Evolutionary conservation across 1,140 invertebrate genomes (phyloP).

Genomic region (Battus philenor): DNA sequence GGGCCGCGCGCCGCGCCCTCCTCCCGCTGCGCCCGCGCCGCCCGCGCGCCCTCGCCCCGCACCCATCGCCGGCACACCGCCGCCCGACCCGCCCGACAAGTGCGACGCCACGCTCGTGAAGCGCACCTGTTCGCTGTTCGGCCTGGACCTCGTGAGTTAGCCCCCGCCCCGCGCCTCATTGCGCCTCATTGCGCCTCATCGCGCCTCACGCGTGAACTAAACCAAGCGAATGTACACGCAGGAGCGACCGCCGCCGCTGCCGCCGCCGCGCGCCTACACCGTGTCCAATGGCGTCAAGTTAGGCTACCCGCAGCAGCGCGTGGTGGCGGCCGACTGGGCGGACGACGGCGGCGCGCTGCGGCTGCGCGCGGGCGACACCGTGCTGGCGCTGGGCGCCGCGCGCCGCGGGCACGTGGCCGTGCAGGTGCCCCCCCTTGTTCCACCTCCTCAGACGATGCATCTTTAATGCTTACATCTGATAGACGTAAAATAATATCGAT

Average conservation of each 20-base stretch:
- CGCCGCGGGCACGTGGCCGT: conserved; percentile 51
- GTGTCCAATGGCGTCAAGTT: conserved; percentile 94
- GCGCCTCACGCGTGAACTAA: conserved; percentile 94
- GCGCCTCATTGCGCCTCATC: conserved; percentile 94
- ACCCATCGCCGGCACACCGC: conserved; percentile 88
- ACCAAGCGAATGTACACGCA: too few species aligned
- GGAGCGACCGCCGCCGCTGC: conserved; percentile 93
- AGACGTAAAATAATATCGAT: too few species aligned
- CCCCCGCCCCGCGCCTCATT: too few species aligned
- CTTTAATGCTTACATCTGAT: too few species aligned
- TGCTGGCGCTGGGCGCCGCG: conserved; percentile 60
- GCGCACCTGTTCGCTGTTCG: conserved; percentile 92
- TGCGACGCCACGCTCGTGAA: conserved; percentile 81
- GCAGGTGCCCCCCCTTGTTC: conserved; percentile 31
- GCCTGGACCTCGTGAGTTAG: conserved; percentile 87
- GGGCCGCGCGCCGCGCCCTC: conserved; percentile 17
- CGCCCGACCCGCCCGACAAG: conserved; percentile 49
- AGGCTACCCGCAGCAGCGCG: conserved; percentile 92
- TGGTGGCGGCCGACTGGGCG: conserved; percentile 93
- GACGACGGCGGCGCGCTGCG: conserved; percentile 70
- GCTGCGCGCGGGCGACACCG: conserved; percentile 65
- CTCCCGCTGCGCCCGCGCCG: conserved; percentile 50
- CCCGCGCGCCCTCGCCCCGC: conserved; percentile 83
- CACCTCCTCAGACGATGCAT: too few species aligned
- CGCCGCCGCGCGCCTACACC: conserved; percentile 91